A percentile compares a stretch with the other conserved stretches of the same genome.
These are phyloP conservation scores for Oreochromis aureus DNA, from an alignment of 2,113 vertebrate species.

Conservation along the genomic window DNA sequence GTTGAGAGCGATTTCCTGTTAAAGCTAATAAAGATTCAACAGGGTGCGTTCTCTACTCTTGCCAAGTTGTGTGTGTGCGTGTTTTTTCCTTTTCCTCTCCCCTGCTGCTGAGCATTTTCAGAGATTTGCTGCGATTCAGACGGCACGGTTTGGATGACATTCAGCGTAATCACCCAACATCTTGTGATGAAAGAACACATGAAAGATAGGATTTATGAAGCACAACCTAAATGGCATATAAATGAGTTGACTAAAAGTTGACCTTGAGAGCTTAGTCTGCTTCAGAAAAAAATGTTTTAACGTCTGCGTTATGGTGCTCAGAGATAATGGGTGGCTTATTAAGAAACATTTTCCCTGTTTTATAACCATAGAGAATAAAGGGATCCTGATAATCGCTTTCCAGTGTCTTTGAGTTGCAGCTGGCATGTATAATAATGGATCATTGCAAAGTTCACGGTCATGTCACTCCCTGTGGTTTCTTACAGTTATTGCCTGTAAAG, in stretches of 20 bases:
- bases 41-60: constrained; percentile 10
- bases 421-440: constrained; percentile 2
- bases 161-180: constrained; percentile 46
- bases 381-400: neutral
- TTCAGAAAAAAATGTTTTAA: constrained; percentile 48
- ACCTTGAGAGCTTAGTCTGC: constrained; percentile 58
- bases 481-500: neutral
- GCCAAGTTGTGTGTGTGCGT: neutral
- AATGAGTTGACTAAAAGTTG: constrained; percentile 55
- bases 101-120: constrained; percentile 12
- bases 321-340: constrained; percentile 50
- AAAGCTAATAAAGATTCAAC: constrained; percentile 57
- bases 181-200: constrained; percentile 48
- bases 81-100: neutral
- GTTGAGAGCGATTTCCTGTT: constrained; percentile 25
- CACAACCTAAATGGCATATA: constrained; percentile 57
- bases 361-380: constrained; percentile 23
- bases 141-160: constrained; percentile 16
- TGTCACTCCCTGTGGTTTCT: constrained; percentile 2
- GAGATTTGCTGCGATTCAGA: constrained; percentile 9
- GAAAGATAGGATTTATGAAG: constrained; percentile 36
- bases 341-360: constrained; percentile 16
- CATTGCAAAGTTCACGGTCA: constrained; percentile 4
- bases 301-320: constrained; percentile 40
- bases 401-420: neutral